A percentile compares a stretch with the other conserved stretches of the same genome.
phyloP scores from a whole-genome alignment of 2,888 invertebrate genomes.

The Caenorhabditis sp. region DNA sequence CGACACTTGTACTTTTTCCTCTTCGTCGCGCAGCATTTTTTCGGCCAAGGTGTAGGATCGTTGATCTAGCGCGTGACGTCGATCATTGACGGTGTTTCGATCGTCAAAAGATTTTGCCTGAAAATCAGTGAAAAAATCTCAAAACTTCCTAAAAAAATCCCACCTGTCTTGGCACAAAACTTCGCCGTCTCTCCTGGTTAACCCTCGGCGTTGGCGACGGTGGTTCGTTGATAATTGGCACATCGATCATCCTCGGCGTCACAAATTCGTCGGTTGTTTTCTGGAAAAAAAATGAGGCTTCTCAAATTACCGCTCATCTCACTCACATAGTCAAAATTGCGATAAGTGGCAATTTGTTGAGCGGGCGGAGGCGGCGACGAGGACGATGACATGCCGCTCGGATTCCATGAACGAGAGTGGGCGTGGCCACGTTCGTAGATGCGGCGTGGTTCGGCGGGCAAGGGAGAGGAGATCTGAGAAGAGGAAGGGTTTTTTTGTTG shows the following conservation, averaged over 20 bases:
- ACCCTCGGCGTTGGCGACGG: slow-evolving; percentile 16
- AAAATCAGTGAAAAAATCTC: slow-evolving; percentile 3
- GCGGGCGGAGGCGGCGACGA: slow-evolving; percentile 26
- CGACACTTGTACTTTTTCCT: slow-evolving; percentile 29
- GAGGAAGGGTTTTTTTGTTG: neutral
- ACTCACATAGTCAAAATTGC: slow-evolving; percentile 21
- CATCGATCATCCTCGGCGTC: slow-evolving; percentile 11
- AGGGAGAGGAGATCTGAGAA: slow-evolving; percentile 51
- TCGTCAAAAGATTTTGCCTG: slow-evolving; percentile 54
- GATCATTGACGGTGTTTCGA: slow-evolving; percentile 10
- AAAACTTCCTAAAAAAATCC: neutral
- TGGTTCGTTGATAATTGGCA: slow-evolving; percentile 41
- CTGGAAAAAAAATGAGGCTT: slow-evolving; percentile 7
- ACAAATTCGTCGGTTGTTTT: neutral
- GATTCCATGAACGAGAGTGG: slow-evolving; percentile 56
- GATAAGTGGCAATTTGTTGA: slow-evolving; percentile 18
- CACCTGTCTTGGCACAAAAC: slow-evolving; percentile 26
- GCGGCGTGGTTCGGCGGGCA: slow-evolving; percentile 40
- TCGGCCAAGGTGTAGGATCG: slow-evolving; percentile 23
- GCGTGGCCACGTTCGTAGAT: slow-evolving; percentile 56
- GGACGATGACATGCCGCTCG: slow-evolving; percentile 28
- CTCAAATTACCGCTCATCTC: neutral
- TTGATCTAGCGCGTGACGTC: slow-evolving; percentile 21
- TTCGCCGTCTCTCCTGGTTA: slow-evolving; percentile 12
- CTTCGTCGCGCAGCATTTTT: slow-evolving; percentile 14